Conservation (phyloP, 2,113 vertebrate genomes). For the Butorides virescens region DNA sequence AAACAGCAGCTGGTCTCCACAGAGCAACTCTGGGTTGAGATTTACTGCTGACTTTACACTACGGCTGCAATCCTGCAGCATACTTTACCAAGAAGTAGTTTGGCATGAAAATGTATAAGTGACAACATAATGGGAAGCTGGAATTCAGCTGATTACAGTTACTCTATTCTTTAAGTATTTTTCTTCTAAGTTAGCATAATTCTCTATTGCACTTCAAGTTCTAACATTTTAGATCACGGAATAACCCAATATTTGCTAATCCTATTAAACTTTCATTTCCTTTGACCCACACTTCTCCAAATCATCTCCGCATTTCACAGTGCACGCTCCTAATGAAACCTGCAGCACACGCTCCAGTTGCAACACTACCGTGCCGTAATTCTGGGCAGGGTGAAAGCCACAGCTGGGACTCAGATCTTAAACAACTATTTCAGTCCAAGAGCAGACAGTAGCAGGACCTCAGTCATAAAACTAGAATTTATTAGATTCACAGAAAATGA, state of each 20-base stretch:
- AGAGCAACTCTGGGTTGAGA: neutral
- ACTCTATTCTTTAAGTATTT: neutral
- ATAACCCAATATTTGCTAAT: neutral
- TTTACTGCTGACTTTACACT: neutral
- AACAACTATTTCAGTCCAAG: neutral
- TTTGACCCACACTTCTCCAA: neutral
- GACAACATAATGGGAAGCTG: neutral
- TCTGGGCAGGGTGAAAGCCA: neutral
- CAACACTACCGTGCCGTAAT: neutral
- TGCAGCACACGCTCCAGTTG: neutral
- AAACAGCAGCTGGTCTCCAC: neutral
- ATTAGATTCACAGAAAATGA: neutral
- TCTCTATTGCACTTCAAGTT: neutral
- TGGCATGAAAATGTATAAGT: neutral
- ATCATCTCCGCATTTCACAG: neutral
- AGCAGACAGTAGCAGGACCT: neutral
- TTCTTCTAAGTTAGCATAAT: neutral
- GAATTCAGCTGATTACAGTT: neutral
- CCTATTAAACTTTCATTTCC: neutral
- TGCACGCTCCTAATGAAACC: neutral
- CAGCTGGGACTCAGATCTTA: neutral
- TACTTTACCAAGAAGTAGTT: neutral
- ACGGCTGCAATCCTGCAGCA: neutral
- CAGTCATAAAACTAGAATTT: neutral
- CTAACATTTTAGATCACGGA: neutral